Percentiles rank a stretch among this genome's conserved stretches.
Conservation (phyloP, 2,113 vertebrate species). For the Acanthochromis polyacanthus region DNA sequence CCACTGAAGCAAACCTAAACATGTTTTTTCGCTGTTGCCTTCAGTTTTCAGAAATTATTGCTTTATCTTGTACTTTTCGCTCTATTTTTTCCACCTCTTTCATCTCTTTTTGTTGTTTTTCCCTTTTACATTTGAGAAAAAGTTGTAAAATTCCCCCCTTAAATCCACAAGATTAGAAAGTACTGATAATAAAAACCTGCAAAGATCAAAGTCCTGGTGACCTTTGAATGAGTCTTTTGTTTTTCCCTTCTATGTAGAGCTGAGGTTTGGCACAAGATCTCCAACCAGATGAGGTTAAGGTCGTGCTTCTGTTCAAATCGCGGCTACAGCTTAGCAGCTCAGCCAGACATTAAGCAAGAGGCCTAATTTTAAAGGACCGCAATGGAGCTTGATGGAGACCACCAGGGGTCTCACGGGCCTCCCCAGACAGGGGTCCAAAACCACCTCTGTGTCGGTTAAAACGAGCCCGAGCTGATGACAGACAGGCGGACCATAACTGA, state of each 20-base stretch:
- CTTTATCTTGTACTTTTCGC: neutral
- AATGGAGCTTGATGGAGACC: conserved; percentile 61
- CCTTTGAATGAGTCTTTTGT: conserved; percentile 16
- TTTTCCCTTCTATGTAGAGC: conserved; percentile 18
- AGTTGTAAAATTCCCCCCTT: neutral
- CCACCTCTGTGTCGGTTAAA: conserved; percentile 33
- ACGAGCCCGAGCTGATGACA: conserved; percentile 54
- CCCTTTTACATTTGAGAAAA: neutral
- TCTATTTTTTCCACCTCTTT: neutral
- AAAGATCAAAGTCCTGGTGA: conserved; percentile 11
- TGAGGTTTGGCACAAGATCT: conserved; percentile 20
- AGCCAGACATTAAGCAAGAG: conserved; percentile 50
- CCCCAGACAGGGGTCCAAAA: conserved; percentile 36
- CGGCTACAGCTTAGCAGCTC: conserved; percentile 47
- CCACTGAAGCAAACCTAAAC: conserved; percentile 13
- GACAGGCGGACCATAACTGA: conserved; percentile 55
- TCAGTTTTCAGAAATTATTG: neutral
- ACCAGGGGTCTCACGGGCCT: conserved; percentile 34
- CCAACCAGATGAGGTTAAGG: conserved; percentile 9
- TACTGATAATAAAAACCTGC: neutral
- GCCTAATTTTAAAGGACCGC: conserved; percentile 52
- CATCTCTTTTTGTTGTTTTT: neutral
- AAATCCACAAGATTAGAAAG: conserved; percentile 1
- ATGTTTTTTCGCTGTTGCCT: conserved; percentile 1
- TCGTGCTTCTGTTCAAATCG: conserved; percentile 16